Evolutionary conservation across 2,888 invertebrate species (phyloP), one percentile per base, ranked within the genome.

Genomic region (Hipparchia semele): DNA sequence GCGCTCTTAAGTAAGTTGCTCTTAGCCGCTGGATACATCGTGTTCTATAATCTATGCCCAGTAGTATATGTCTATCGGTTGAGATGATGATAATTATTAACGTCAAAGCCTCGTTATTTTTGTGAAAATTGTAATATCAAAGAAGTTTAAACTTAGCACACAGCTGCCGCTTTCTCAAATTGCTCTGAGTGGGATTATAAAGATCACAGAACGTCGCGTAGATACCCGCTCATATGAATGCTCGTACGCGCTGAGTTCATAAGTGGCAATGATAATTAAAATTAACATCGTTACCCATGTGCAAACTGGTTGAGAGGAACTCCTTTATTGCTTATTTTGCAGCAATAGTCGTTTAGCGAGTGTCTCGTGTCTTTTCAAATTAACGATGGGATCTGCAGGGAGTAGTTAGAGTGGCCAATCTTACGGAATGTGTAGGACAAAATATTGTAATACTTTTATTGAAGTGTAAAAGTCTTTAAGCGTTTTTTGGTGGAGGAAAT

Each of bases 241-340:
- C 39, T 39, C 39, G 39, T 39, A 67, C 70, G 66, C 66, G 69
- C 73, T 61, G 74, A 73, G 71, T 69, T 13, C 73, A 68, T 75
- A 76, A 76, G 76, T 71, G 87, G 88, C 88, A 87, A 90, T 89
- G 83, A 90, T 88, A 91, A 92, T 93, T 90, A 92, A 88, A 85
- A 84, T 80, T 83, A 89, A 93, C 86, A 87, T 85, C 81, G 86
- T 87, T 81, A 83, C 23, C 86, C 86, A 91, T 89, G 90, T 88
- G 90, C 84, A 85, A 92, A 91, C 88, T 87, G 90, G 90, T 89
- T 87, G 80, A 84, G 81, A 81, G 78, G 80, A 88, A 86, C 85
- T 84, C 86, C 84, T 86, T 91, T 87, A 89, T 87, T 86, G 87
- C 90, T 89, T 90, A 92, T 88, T 90, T 88, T 82, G 84, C 83